Percentiles rank a stretch among this genome's conserved stretches.
phyloP scores from a whole-genome alignment of 2,113 vertebrate species.

The Conger conger region DNA sequence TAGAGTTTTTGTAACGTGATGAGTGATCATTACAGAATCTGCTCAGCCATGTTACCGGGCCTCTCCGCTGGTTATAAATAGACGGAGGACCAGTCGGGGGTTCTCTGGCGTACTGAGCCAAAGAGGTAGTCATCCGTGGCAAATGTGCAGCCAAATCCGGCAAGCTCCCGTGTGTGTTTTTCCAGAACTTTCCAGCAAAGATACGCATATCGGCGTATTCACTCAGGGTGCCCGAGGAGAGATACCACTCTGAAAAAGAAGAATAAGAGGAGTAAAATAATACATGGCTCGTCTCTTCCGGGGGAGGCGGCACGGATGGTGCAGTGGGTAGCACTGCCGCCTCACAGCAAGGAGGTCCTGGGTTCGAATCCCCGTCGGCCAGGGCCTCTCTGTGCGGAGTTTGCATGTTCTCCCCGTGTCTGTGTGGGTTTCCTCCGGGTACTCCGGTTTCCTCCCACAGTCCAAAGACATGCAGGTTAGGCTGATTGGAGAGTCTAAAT shows the following conservation, averaged over 20 bases:
- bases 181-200: neutral
- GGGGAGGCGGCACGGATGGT: neutral
- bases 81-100: neutral
- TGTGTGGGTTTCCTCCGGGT: no score
- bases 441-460: no score
- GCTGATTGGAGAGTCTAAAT: no score
- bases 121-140: neutral
- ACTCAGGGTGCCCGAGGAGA: neutral
- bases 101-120: neutral
- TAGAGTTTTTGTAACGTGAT: neutral
- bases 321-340: no score
- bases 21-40: neutral
- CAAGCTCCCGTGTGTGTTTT: neutral
- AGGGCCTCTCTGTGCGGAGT: no score
- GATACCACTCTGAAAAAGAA: constrained; percentile 8
- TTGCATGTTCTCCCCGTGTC: no score
- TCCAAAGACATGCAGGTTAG: no score
- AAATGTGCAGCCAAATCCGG: neutral
- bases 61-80: neutral
- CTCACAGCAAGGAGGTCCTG: no score
- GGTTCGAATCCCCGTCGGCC: no score
- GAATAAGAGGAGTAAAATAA: neutral
- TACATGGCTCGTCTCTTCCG: constrained; percentile 9
- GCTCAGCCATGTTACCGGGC: neutral
- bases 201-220: neutral